Percentiles rank a stretch among this genome's conserved stretches.
These are phyloP conservation scores for Diachrysia chrysitis DNA, from an alignment of 2,888 invertebrate genomes.

Conservation along the genomic window DNA sequence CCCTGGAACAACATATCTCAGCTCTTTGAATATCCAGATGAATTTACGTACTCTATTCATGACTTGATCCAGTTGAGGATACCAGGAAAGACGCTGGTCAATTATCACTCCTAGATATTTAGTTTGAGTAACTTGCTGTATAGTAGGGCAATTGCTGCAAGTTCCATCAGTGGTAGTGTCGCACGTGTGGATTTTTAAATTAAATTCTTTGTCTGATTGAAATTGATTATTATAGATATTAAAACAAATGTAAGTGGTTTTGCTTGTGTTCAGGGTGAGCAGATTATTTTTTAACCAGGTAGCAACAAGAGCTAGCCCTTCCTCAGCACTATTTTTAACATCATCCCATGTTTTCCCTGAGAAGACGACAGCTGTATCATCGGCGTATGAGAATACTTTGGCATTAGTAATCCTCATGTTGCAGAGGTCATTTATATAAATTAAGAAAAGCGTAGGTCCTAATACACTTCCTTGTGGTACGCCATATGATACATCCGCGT, in stretches of 20 bases:
- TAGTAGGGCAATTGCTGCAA: not conserved
- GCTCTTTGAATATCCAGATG: not conserved
- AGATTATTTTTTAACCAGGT: not conserved
- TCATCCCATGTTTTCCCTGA: constrained; percentile 2
- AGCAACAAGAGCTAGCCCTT: not conserved
- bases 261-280: not conserved
- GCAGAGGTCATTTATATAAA: too few species aligned
- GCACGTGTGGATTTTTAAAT: not conserved
- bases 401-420: not conserved
- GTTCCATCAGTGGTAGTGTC: too few species aligned
- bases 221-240: not conserved
- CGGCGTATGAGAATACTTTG: not conserved
- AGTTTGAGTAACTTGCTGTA: not conserved
- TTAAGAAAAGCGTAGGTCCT: too few species aligned
- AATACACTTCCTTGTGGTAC: too few species aligned
- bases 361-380: constrained; percentile 2
- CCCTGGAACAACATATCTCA: not conserved
- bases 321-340: not conserved
- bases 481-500: too few species aligned
- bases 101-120: constrained; percentile 4
- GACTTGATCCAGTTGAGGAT: constrained; percentile 1
- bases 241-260: not conserved
- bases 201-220: not conserved
- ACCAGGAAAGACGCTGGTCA: constrained; percentile 3
- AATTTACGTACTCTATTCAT: not conserved